Evolutionary conservation across 2,797 vertebrate genomes (phyloP).

Genomic region (Acomys russatus): DNA sequence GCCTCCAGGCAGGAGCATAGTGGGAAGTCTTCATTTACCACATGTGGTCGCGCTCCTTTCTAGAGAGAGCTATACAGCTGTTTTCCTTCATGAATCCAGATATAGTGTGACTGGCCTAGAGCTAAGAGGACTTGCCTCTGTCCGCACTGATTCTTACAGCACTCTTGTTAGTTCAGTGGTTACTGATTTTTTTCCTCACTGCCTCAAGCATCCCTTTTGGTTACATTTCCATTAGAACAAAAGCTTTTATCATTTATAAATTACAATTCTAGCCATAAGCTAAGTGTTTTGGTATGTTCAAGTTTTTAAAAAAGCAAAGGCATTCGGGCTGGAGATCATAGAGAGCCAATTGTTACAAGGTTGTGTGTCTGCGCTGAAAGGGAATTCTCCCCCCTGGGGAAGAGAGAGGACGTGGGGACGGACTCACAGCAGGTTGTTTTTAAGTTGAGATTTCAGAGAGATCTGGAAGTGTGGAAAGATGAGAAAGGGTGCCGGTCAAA

Average conservation of each 20-base stretch:
- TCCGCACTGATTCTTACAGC: background rate
- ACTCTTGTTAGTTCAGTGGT: background rate
- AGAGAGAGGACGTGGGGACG: background rate
- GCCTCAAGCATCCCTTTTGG: background rate
- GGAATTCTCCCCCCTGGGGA: background rate
- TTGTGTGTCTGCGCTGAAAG: background rate
- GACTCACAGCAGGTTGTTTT: background rate
- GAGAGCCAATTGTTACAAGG: background rate
- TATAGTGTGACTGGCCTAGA: background rate
- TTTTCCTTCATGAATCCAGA: background rate
- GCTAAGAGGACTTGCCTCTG: background rate
- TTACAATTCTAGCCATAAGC: conserved; percentile 29
- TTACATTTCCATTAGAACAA: background rate
- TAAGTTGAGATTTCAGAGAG: background rate
- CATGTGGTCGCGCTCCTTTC: background rate
- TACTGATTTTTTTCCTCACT: background rate
- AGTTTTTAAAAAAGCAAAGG: background rate
- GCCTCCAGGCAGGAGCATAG: background rate
- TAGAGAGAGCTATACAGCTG: background rate
- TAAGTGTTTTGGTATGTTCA: background rate
- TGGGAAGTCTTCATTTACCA: background rate
- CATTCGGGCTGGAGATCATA: background rate
- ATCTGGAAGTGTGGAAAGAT: background rate
- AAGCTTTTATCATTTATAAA: background rate
- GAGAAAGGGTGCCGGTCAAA: background rate